Base-by-base conservation (phyloP, 2,888 invertebrate genomes). In the Ramazzottius varieornatus region DNA sequence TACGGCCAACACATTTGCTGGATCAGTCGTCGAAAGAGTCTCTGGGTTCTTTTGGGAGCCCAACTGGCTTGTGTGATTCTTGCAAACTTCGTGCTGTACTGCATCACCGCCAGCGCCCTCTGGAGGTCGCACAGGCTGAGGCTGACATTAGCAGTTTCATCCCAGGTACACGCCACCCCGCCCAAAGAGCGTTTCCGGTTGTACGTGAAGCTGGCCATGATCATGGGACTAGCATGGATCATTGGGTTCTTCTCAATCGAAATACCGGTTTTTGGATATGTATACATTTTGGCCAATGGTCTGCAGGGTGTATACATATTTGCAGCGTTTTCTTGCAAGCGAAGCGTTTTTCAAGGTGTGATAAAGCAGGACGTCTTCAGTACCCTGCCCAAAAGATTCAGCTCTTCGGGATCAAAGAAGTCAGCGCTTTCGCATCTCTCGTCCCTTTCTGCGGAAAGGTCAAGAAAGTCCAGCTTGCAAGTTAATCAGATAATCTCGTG, bases 221-320 rank as follows among this genome's bases (percentile, higher is more conserved):
- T 73, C 1, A 72, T 74, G 72, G 73, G 73, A 1, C 66, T 73
- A n/a, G 72, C 74, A 1, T 74, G 74, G 74, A 65, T 71, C 16
- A 71, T 71, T 65, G 73, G 71, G 8, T 71, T 72, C 67, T 40
- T 72, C 2, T 73, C 73, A 1, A 63, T 68, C 16, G 68, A 70
- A 24, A 46, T 68, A 13, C n/a, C 64, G 2, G 69, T 69, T 0
- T 68, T 73, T 33, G 71, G 72, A 71, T 74, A 74, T 66, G 66
- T 71, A 24, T 74, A 73, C 67, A 72, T 73, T 16, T 66, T 72
- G 16, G 68, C 73, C 65, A 74, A 73, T 67, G 67, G 70, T 16
- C 69, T 73, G 33, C 74, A 74, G 65, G 75, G 74, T 1, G 68
- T 72, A 13, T 72, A 72, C 68, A 71, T 74, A n/a, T 46, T 66